phyloP scores from a whole-genome alignment of 2,888 invertebrate genomes.

The Zygothrica quintamaculata region DNA sequence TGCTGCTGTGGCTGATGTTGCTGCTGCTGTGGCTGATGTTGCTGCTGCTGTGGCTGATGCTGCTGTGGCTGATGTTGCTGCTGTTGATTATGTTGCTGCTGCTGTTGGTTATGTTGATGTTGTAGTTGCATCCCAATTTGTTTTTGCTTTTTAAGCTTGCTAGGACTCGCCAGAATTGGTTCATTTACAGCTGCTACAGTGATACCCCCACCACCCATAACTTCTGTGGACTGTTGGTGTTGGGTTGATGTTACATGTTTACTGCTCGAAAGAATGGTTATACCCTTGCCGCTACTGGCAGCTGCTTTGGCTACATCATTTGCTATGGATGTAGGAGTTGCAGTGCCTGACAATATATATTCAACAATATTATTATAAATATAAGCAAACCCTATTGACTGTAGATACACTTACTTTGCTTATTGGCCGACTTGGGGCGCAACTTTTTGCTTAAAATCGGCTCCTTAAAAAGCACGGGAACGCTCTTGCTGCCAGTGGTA shows the following conservation, averaged over 20 bases:
- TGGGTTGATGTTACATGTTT: conserved; percentile 27
- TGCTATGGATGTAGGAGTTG: conserved; percentile 70
- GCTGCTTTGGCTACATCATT: conserved; percentile 69
- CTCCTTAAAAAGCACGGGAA: conserved; percentile 54
- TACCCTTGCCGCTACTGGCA: conserved; percentile 34
- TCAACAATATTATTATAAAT: too few relatives aligned
- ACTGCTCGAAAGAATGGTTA: conserved; percentile 44
- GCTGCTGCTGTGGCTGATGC: conserved; percentile 31
- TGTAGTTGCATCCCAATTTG: conserved; percentile 3
- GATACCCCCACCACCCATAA: neutral
- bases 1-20: conserved; percentile 68
- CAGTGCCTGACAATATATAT: conserved; percentile 50
- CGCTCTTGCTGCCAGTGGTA: conserved; percentile 2
- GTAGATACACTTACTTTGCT: conserved; percentile 55
- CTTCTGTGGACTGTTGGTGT: conserved; percentile 5
- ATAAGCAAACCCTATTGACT: too few relatives aligned
- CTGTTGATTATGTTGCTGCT: too few relatives aligned
- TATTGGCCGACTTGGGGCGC: conserved; percentile 72
- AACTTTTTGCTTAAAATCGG: conserved; percentile 32
- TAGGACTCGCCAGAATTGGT: conserved; percentile 10
- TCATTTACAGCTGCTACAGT: neutral
- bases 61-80: conserved; percentile 25
- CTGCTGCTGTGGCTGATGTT: conserved; percentile 69
- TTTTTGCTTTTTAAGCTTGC: conserved; percentile 19
- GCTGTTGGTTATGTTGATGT: too few relatives aligned